Percentiles rank a stretch among this genome's conserved stretches.
Conservation (phyloP, 2,113 vertebrate genomes). For the Pseudolaguvia tuberculata region DNA sequence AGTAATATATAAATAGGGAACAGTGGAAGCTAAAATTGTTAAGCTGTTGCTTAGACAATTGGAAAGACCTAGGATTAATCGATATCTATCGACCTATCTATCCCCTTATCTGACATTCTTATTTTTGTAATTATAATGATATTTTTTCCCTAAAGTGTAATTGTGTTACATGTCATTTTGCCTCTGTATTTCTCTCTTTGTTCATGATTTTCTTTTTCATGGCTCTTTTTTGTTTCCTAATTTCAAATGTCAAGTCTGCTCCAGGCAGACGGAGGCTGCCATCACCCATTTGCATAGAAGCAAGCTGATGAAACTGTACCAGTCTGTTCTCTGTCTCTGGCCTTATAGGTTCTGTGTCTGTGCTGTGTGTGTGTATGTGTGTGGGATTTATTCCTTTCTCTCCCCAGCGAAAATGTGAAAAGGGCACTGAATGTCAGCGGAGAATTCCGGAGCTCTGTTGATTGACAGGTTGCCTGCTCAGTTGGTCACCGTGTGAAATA, state of each 20-base stretch:
- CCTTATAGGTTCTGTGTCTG: constrained; percentile 54
- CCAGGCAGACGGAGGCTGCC: constrained; percentile 8
- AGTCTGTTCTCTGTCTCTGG: constrained; percentile 27
- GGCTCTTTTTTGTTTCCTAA: constrained; percentile 33
- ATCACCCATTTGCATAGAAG: constrained; percentile 61
- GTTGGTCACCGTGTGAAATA: constrained; percentile 45
- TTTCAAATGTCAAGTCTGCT: constrained; percentile 52
- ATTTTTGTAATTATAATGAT: background rate
- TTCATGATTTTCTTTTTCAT: constrained; percentile 41
- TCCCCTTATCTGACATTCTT: background rate
- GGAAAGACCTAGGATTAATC: no score
- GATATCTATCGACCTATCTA: no score
- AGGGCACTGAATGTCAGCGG: constrained; percentile 66
- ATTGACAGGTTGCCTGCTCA: constrained; percentile 57
- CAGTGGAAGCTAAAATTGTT: no score
- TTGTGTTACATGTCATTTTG: background rate
- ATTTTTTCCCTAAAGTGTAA: background rate
- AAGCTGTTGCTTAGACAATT: no score
- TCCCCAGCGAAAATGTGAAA: constrained; percentile 67
- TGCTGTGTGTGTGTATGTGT: constrained; percentile 27
- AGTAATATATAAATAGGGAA: no score
- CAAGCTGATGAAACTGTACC: constrained; percentile 40
- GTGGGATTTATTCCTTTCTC: constrained; percentile 62
- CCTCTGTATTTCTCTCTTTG: background rate
- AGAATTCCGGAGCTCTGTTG: constrained; percentile 52